phyloP scores from a whole-genome alignment of 2,888 invertebrate genomes.

The Ectemnius cavifrons region DNA sequence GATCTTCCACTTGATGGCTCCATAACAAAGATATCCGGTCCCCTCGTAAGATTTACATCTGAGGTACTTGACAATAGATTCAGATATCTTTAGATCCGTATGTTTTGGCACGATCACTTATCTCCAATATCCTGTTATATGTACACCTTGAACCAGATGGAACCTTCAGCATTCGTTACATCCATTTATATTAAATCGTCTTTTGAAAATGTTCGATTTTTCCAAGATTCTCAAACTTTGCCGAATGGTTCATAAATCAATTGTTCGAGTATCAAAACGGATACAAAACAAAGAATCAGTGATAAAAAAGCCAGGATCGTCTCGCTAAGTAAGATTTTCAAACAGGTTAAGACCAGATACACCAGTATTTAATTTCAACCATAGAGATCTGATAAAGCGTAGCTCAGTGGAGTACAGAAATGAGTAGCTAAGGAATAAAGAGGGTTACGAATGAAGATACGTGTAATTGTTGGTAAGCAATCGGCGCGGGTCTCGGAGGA shows the following conservation, averaged over 20 bases:
- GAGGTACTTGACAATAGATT: slow-evolving; percentile 52
- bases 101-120: slow-evolving; percentile 51
- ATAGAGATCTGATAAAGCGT: too few species aligned
- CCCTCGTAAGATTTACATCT: slow-evolving; percentile 51
- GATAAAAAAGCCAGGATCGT: neutral
- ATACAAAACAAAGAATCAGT: neutral
- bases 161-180: too few species aligned
- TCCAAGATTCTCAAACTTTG: too few species aligned
- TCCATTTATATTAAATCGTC: too few species aligned
- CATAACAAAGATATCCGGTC: slow-evolving; percentile 49
- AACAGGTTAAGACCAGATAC: neutral
- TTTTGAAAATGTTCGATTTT: too few species aligned
- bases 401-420: neutral
- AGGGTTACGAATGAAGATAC: slow-evolving; percentile 24
- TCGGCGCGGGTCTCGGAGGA: slow-evolving; percentile 42
- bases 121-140: slow-evolving; percentile 57
- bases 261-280: too few species aligned
- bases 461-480: slow-evolving; percentile 53
- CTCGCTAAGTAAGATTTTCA: neutral
- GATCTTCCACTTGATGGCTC: slow-evolving; percentile 21
- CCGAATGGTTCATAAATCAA: too few species aligned
- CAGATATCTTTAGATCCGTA: slow-evolving; percentile 41
- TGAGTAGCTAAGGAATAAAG: slow-evolving; percentile 5
- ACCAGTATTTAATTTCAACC: neutral
- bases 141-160: slow-evolving; percentile 37